These are phyloP conservation scores for Perizoma flavofasciatum DNA, from an alignment of 2,888 invertebrate genomes.

Conservation along the genomic window DNA sequence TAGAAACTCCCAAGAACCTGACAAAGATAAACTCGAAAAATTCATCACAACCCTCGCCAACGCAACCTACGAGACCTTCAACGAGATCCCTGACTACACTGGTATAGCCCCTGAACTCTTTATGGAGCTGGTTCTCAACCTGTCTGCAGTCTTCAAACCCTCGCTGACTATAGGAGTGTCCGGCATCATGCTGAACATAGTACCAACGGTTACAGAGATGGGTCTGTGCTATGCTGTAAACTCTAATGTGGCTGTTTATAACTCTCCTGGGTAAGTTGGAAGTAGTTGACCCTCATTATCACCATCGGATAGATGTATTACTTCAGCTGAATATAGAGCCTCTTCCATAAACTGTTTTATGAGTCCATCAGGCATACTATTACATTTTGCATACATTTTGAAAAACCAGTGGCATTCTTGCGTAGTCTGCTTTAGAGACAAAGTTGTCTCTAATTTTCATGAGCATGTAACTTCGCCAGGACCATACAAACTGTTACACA, in stretches of 20 bases:
- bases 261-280: slow-evolving; percentile 79
- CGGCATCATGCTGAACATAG: slow-evolving; percentile 76
- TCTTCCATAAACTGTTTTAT: too few relatives aligned
- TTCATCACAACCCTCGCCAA: slow-evolving; percentile 84
- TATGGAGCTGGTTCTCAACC: slow-evolving; percentile 80
- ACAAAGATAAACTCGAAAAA: slow-evolving; percentile 78
- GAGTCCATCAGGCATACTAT: too few relatives aligned
- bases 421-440: too few relatives aligned
- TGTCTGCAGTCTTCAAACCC: slow-evolving; percentile 79
- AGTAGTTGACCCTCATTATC: background rate
- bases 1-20: slow-evolving; percentile 62
- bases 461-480: too few relatives aligned
- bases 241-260: slow-evolving; percentile 85
- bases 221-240: slow-evolving; percentile 88
- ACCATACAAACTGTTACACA: too few relatives aligned
- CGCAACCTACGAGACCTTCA: slow-evolving; percentile 85
- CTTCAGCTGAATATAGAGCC: too few relatives aligned
- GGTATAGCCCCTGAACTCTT: slow-evolving; percentile 84
- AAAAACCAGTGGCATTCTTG: too few relatives aligned
- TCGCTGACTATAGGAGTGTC: slow-evolving; percentile 81
- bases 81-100: slow-evolving; percentile 79
- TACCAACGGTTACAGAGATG: slow-evolving; percentile 86
- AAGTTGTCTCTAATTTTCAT: too few relatives aligned
- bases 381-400: too few relatives aligned
- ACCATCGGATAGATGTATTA: too few relatives aligned